Evolutionary conservation across 2,113 vertebrate genomes (phyloP), one percentile per base, ranked within the genome.

Genomic region (Cynoglossus semilaevis): DNA sequence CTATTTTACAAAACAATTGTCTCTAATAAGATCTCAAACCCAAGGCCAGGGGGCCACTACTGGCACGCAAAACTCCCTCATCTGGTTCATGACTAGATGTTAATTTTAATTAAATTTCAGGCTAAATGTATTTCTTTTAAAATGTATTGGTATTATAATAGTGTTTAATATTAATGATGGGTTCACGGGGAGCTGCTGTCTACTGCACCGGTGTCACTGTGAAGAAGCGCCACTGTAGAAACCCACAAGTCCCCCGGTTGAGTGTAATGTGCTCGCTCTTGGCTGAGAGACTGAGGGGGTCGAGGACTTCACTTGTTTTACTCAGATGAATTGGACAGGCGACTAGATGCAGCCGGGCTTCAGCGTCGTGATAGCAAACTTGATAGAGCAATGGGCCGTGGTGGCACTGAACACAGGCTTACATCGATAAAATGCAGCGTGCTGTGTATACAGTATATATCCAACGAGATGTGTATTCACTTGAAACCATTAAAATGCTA

Each of bases 401-500:
- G 70, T 78, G 69, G 67, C 80, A 76, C 71, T 60, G 76, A 87
- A 88, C 83, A 79, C 51, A 63, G 83, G 69, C 80, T 85, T 73
- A 84, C 88, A 87, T 87, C 85, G 82, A 88, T 90, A 88, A 89
- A 89, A 81, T 73, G 76, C 81, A 79, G 54, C 67, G 70, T 73
- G 63, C 65, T 74, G 74, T 76, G 72, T 80, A 55, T 78, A 82
- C 76, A 77, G 76, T 80, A 77, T 81, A 79, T 82, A 82, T 72
- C 72, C 83, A 63, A 80, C 65, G 41, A 83, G 85, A 77, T 87
- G 87, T 85, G 86, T 80, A 82, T 80, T 87, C 86, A 86, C 73
- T 85, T 73, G 85, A 89, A 85, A 79, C 86, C 83, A 78, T 87
- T 88, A 78, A 87, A 90, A 90, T 85, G 85, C 84, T 85, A 80